Evolutionary conservation across 2,888 invertebrate species (phyloP).

Genomic region (Cataglyphis albicans): DNA sequence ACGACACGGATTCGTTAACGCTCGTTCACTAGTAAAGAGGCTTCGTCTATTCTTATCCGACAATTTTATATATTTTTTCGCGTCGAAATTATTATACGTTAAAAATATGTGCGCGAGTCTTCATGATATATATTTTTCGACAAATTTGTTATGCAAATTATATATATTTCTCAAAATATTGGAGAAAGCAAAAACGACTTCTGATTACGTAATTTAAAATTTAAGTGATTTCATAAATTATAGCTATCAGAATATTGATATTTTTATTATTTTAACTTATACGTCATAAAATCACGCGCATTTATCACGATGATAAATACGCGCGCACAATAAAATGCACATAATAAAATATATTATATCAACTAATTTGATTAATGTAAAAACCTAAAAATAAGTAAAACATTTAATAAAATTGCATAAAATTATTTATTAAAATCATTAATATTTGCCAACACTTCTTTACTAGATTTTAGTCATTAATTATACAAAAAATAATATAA

Average conservation of each 20-base stretch:
- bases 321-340: no score
- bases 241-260: neutral
- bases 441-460: neutral
- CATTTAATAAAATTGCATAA: no score
- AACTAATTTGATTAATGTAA: neutral
- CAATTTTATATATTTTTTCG: neutral
- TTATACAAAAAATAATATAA: neutral
- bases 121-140: neutral
- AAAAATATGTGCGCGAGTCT: neutral
- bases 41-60: neutral
- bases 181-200: neutral
- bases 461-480: neutral
- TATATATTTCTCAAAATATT: neutral
- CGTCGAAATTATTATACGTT: neutral
- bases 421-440: neutral
- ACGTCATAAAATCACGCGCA: no score
- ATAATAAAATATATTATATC: neutral
- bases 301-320: no score
- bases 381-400: neutral
- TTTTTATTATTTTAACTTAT: neutral
- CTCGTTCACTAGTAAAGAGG: neutral
- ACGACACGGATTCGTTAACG: constrained; percentile 23
- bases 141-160: no score
- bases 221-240: neutral
- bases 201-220: neutral